Evolutionary conservation across 1,140 invertebrate species (phyloP), one percentile per base, ranked within the genome.

Genomic region (Papilio glaucus): DNA sequence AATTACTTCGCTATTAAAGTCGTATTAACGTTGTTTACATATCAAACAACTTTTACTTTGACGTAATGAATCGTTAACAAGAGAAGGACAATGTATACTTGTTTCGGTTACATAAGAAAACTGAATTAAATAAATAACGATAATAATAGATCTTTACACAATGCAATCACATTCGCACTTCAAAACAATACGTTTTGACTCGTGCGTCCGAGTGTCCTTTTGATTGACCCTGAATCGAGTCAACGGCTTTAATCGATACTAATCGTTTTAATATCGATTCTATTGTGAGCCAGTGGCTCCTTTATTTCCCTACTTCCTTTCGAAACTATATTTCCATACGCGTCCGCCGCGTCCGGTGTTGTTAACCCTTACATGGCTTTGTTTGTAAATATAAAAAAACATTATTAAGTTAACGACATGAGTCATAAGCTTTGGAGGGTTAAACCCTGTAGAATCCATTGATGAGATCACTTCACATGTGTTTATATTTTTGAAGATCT

Each of bases 341-440:
- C 83, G 86, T 75, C 77, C 73, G 71, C 76, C 77, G 77, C 84
- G 80, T 87, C 87, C 85, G 83, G 87, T 83, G 81, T 71, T 81
- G 77, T 82, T 82, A 85, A 87, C 85, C 85, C 84, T 75, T 63
- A 60, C 70, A 71, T 65, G 73, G 78, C 82, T 85, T 83, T 87
- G 85, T 89, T 87, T 89, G 85, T 89, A 86, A 89, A 89, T 88
- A 86, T 81, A 80, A 81, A 85, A 84, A 84, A 79, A 83, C 82
- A 82, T 80, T 80, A 84, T 83, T 85, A 85, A 80, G 81, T 84
- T 85, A 86, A 78, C 72, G 8, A 75, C 79, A 80, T 87, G 85
- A 85, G 75, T 83, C 84, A 85, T 78, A 73, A 72, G 68, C 67
- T 69, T 71, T 72, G 45, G 63, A 60, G 61, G 69, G 63, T 65